Conservation (phyloP, 1,140 invertebrate species). For the Metopolophium dirhodum region DNA sequence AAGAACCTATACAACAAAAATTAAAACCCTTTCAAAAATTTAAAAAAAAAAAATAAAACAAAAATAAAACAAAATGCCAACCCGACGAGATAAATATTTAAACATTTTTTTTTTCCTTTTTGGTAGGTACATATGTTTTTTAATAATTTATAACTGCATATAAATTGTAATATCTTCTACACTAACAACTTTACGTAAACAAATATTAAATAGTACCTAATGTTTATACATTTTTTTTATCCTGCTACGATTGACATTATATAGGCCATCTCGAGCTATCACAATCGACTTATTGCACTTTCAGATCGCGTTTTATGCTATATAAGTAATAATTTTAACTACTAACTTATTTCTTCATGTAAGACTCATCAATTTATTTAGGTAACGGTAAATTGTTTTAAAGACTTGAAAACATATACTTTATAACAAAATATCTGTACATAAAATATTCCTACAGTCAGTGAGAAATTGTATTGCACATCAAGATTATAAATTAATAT, state of each 20-base stretch:
- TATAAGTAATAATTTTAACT: slow-evolving; percentile 37
- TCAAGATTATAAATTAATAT: not conserved
- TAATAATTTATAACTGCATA: not conserved
- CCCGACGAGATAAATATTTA: slow-evolving; percentile 49
- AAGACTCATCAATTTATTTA: not conserved
- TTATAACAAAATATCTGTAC: slow-evolving; percentile 15
- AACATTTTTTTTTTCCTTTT: slow-evolving; percentile 46
- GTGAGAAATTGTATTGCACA: slow-evolving; percentile 12
- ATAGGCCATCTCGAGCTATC: slow-evolving; percentile 45
- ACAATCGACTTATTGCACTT: slow-evolving; percentile 54
- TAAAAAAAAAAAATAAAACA: slow-evolving; percentile 41
- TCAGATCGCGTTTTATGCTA: slow-evolving; percentile 50
- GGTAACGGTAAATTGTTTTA: slow-evolving; percentile 1
- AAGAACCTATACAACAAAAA: slow-evolving; percentile 51
- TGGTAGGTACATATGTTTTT: slow-evolving; percentile 2
- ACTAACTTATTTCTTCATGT: not conserved
- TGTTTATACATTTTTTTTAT: slow-evolving; percentile 23
- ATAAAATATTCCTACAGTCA: slow-evolving; percentile 26
- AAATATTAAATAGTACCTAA: slow-evolving; percentile 30
- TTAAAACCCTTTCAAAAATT: slow-evolving; percentile 54
- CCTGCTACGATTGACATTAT: slow-evolving; percentile 21
- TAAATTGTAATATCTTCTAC: slow-evolving; percentile 22
- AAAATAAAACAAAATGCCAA: slow-evolving; percentile 54
- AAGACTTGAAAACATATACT: slow-evolving; percentile 8
- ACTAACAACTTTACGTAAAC: slow-evolving; percentile 38